Evolutionary conservation across 2,888 invertebrate genomes (phyloP), one percentile per base, ranked within the genome.

Genomic region (Oasisia sp.): DNA sequence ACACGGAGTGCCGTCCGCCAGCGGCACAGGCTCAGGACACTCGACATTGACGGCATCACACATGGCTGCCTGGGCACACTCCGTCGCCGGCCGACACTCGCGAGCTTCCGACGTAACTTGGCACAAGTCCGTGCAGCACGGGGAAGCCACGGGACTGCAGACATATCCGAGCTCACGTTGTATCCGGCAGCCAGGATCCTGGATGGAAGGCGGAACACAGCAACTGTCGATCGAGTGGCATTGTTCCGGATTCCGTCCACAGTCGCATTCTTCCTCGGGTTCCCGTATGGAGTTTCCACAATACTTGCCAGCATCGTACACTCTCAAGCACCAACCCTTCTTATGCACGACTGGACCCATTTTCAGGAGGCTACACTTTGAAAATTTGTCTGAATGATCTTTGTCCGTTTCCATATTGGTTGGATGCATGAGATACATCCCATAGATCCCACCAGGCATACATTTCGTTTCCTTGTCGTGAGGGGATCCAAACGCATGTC

Each of bases 41-140:
- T 91, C 91, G 56, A 50, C 44, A 14, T n/a, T 50, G 56, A 44
- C 32, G 14, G 91, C n/a, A 91, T 91, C 50, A 56, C 91, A 91
- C 45, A 32, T 14, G 50, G 45, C 44, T 32, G 12, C 50, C n/a
- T 32, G 50, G 14, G 56, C 32, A 91, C 91, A 91, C 27, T 91
- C 91, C 50, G 44, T 56, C 32, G 50, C 91, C 14, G 32, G 45
- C 2, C 44, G 44, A 50, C 91, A 91, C 56, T 19, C 45, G 11
- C 44, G 56, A 32, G 91, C 50, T 45, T 45, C 45, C 91, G 45
- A 45, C n/a, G 4, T 27, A 27, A 91, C 91, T 32, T 91, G 91
- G 32, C 91, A 91, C 32, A n/a, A 14, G 90, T 90, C 32, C 44
- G 44, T 91, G 50, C 91, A 91, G 56, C 91, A 91, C 45, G 91